Base-by-base conservation (phyloP, 2,797 vertebrate genomes). In the Lepidocolaptes lacrymiger region DNA sequence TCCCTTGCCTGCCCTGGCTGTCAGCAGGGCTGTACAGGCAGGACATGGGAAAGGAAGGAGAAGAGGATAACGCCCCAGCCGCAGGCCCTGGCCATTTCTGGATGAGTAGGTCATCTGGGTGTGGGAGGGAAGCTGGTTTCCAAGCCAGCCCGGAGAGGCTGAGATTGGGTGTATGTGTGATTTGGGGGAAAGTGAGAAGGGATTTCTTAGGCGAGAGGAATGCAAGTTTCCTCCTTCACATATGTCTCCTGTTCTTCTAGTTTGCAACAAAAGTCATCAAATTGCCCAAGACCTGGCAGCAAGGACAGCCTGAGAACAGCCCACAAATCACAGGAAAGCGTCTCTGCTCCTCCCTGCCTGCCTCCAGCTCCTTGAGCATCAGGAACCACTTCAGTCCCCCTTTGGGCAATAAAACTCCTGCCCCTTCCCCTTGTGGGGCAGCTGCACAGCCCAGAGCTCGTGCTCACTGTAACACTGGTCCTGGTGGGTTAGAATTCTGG, bases 141-240 rank as follows among this genome's bases (percentile, higher is more conserved):
- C 96, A 89, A 97, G 85, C 61, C 44, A 56, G 66, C 93, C 97
- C 58, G 19, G 73, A 96, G 97, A 95, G 97, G 92, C 95, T 64
- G 96, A 91, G 87, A 88, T 88, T 96, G 97, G 96, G 97, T 97
- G 96, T 95, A 96, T 92, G 82, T 93, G 82, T 27, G 92, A 96
- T 95, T 91, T 96, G 97, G 97, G 97, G 95, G 95, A 96, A 96
- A 97, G 95, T 95, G 94, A 96, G 96, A 97, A 93, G 82, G 83
- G 94, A 96, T 96, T 95, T 97, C 93, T 97, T 96, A 96, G 91
- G 78, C 94, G 55, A 88, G 85, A 97, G 96, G 97, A 98, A 98
- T 98, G 97, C 10, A n/a, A 94, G 69, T 96, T 95, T 95, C 94
- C 93, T 96, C 74, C 93, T 97, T 96, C 95, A 36, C 91, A 92